Evolutionary conservation across 1,140 invertebrate genomes (phyloP), one percentile per base, ranked within the genome.

Genomic region (Tetramorium alpestre): DNA sequence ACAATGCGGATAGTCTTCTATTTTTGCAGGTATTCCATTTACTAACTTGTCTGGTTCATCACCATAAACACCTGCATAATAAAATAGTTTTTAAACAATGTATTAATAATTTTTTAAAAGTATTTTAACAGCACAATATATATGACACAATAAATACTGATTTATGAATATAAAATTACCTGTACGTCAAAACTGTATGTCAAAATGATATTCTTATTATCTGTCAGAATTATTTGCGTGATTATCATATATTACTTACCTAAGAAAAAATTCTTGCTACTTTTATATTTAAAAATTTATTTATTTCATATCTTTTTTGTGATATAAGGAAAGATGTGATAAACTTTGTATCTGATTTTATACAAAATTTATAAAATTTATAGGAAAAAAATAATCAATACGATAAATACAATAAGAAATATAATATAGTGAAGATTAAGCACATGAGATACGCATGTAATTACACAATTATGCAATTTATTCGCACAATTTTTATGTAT

Each of bases 1-100:
- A 7, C 25, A 28, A 16, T 62, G 28, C 4, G 81, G 72, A 54
- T 62, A 18, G 0, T 41, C 0, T 0, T 85, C 16, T 18, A 85
- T 51, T 0, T 2, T 13, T 13, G 72, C 25, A 2, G 33, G 44
- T 49, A n/a, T 44, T 62, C 56, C 81, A 25, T 54, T 65, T 16
- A 85, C 72, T 25, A 85, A 22, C 0, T 33, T 76, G 0, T 85
- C 72, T 6, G 81, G 72, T n/a, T 76, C 81, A 38, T 85, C 72
- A 8, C 58, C 72, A 18, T 38, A 62, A 41, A 62, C 22, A 22
- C 56, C 81, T 85, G 38, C 33, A 64, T 22, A 13, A 1, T 64
- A 49, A 41, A 65, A n/a, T 6, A 25, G 38, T 44, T 41, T 75
- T 22, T 11, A 58, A 38, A 28, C 4, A 38, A 33, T 18, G 8